phyloP scores from a whole-genome alignment of 2,797 vertebrate genomes.

The Labeo calbasu region DNA sequence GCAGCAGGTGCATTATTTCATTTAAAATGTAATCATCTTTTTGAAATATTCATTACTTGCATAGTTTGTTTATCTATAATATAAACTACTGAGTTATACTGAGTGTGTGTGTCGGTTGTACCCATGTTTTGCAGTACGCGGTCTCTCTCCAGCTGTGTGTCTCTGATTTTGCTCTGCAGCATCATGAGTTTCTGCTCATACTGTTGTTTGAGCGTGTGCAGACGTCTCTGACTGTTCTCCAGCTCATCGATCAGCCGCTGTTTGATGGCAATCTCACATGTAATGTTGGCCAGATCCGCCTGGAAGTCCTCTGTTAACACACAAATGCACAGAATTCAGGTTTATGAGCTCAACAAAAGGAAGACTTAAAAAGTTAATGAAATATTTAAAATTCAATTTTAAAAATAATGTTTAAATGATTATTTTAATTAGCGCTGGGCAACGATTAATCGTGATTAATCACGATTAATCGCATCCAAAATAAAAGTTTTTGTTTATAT shows the following conservation, averaged over 20 bases:
- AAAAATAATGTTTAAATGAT: not conserved
- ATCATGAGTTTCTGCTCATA: slow-evolving; percentile 96
- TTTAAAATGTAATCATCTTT: not conserved
- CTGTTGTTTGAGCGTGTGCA: slow-evolving; percentile 94
- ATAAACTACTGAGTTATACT: not conserved
- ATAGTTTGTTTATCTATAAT: not conserved
- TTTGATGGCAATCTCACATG: slow-evolving; percentile 98
- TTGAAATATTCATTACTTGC: not conserved
- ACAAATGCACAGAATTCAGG: not conserved
- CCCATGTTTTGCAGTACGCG: slow-evolving; percentile 94
- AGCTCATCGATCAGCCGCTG: slow-evolving; percentile 97
- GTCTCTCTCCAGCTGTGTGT: slow-evolving; percentile 96
- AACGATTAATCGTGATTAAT: too few species aligned
- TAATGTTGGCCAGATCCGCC: slow-evolving; percentile 95
- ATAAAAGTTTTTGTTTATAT: too few species aligned
- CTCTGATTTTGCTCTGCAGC: slow-evolving; percentile 94
- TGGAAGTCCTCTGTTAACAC: slow-evolving; percentile 85
- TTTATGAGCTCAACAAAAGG: not conserved
- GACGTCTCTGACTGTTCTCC: slow-evolving; percentile 94
- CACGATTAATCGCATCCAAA: too few species aligned
- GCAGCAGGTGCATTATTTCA: not conserved
- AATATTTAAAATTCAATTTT: not conserved
- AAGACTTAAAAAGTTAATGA: not conserved
- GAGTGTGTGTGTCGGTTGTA: slow-evolving; percentile 58
- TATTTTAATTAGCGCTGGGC: too few species aligned